These are phyloP conservation scores for Rhyacichthys aspro DNA, from an alignment of 2,797 vertebrate genomes.

Conservation along the genomic window DNA sequence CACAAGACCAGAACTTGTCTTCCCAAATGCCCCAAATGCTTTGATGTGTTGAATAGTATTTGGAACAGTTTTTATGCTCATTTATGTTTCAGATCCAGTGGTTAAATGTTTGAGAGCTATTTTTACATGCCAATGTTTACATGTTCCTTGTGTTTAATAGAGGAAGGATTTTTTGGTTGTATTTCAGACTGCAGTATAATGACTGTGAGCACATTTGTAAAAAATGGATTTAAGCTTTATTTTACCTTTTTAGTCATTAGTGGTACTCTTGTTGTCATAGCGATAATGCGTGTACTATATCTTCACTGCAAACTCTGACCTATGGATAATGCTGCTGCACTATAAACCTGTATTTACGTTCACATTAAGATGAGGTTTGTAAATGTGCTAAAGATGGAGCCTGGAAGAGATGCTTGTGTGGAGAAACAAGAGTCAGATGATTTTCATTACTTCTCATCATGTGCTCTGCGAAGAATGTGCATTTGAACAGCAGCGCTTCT, in stretches of 20 bases:
- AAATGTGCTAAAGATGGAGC: not conserved
- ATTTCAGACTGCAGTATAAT: not conserved
- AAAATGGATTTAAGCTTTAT: too few species aligned
- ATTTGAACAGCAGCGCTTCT: slow-evolving; percentile 11
- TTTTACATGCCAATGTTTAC: slow-evolving; percentile 27
- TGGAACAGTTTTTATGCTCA: too few species aligned
- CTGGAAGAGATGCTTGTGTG: slow-evolving; percentile 15
- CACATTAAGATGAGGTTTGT: not conserved
- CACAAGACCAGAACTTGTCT: too few species aligned
- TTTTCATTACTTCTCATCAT: slow-evolving; percentile 43
- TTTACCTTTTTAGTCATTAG: too few species aligned
- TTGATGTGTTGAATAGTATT: too few species aligned
- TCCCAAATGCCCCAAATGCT: too few species aligned
- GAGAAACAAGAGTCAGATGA: slow-evolving; percentile 37
- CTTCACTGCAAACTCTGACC: too few species aligned
- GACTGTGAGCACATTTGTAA: not conserved
- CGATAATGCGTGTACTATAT: too few species aligned
- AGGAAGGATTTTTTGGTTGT: slow-evolving; percentile 10
- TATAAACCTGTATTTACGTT: not conserved
- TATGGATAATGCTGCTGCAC: not conserved
- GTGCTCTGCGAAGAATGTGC: slow-evolving; percentile 20
- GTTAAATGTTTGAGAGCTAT: not conserved
- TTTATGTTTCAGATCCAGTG: not conserved
- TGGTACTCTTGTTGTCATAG: too few species aligned
- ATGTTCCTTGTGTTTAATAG: not conserved